Evolutionary conservation across 2,888 invertebrate genomes (phyloP).

Genomic region (Vanessa cardui): DNA sequence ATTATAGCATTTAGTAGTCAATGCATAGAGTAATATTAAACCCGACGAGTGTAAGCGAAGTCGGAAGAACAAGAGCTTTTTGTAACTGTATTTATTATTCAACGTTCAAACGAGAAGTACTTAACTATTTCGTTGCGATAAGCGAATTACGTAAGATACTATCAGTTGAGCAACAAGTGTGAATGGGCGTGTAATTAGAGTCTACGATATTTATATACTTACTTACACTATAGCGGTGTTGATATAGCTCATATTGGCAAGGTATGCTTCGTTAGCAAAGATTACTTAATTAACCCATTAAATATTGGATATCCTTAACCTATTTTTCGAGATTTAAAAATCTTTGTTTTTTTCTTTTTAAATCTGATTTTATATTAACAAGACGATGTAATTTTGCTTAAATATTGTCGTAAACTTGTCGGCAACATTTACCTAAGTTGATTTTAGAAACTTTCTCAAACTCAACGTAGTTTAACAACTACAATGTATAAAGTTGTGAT

Average conservation of each 20-base stretch:
- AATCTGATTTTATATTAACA: too few species aligned
- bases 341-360: background rate
- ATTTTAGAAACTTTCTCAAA: background rate
- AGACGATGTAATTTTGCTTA: background rate
- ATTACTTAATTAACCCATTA: background rate
- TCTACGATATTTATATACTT: constrained; percentile 9
- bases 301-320: background rate
- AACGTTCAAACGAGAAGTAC: background rate
- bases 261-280: constrained; percentile 13
- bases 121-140: constrained; percentile 19
- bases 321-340: background rate
- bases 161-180: constrained; percentile 36
- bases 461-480: background rate
- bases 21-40: too few species aligned
- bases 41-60: too few species aligned
- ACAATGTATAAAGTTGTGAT: background rate
- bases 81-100: constrained; percentile 3
- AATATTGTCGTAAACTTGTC: background rate
- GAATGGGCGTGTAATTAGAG: constrained; percentile 37
- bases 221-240: background rate
- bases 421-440: background rate
- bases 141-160: constrained; percentile 31
- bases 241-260: background rate
- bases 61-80: background rate
- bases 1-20: too few species aligned